Percentiles rank a stretch among this genome's conserved stretches.
These are phyloP conservation scores for Meloidogyne floridensis DNA, from an alignment of 1,140 invertebrate genomes.

Conservation along the genomic window DNA sequence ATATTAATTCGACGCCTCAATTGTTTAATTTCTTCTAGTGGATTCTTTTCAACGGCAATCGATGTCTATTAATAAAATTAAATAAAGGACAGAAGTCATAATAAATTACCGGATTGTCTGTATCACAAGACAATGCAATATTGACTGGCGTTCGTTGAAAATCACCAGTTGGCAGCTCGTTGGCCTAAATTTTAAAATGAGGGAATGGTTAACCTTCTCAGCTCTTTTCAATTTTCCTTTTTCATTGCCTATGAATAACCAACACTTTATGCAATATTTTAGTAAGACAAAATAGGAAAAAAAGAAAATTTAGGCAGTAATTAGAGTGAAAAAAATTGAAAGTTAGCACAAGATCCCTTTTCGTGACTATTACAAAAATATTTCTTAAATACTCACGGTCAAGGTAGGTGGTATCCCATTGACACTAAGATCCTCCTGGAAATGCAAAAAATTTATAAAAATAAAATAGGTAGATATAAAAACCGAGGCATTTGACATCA, in stretches of 20 bases:
- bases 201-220: background rate
- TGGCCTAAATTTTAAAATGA: background rate
- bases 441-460: background rate
- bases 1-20: conserved; percentile 17
- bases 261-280: background rate
- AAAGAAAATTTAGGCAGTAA: background rate
- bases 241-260: too few species aligned
- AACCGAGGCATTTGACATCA: conserved; percentile 15
- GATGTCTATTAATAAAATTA: conserved; percentile 18
- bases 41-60: conserved; percentile 23
- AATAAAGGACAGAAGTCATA: background rate
- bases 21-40: conserved; percentile 18
- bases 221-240: too few species aligned
- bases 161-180: background rate
- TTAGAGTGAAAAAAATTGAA: too few species aligned
- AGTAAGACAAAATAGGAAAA: background rate
- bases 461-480: background rate
- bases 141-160: background rate
- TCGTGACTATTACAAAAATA: background rate
- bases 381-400: conserved; percentile 4
- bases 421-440: conserved; percentile 16
- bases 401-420: conserved; percentile 19
- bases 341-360: too few species aligned
- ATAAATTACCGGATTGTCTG: background rate
- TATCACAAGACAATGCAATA: background rate